These are phyloP conservation scores for Yasuhikotakia modesta DNA, from an alignment of 2,797 vertebrate genomes.

Conservation along the genomic window DNA sequence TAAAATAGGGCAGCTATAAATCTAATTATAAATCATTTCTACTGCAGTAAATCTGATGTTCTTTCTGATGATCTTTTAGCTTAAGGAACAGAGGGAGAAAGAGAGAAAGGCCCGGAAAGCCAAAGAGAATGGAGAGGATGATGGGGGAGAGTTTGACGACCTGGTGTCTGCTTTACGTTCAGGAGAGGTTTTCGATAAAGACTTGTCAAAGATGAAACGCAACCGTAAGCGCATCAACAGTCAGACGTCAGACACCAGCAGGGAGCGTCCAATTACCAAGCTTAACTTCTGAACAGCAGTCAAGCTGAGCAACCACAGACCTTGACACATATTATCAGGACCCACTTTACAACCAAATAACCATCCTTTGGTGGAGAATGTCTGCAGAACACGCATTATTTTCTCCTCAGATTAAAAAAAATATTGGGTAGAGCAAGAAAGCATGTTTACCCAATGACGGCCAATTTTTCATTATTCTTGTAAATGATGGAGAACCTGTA, in stretches of 20 bases:
- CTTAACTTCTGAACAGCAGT: conserved; percentile 91
- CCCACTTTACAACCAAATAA: conserved; percentile 33
- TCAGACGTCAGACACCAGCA: conserved; percentile 84
- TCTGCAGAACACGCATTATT: conserved; percentile 20
- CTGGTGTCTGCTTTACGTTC: conserved; percentile 95
- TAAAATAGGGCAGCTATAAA: no score
- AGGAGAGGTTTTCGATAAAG: conserved; percentile 98
- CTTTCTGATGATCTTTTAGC: conserved; percentile 71
- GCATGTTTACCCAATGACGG: conserved; percentile 2
- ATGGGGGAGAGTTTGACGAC: conserved; percentile 94
- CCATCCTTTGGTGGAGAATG: conserved; percentile 40
- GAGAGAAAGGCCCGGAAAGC: conserved; percentile 91
- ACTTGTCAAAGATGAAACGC: conserved; percentile 97
- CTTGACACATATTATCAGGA: conserved; percentile 2
- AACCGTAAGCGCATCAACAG: conserved; percentile 94
- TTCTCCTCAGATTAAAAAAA: no score
- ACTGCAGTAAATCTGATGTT: no score
- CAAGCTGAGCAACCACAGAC: neutral
- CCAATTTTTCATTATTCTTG: neutral
- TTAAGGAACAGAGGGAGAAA: conserved; percentile 94
- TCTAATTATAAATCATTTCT: no score
- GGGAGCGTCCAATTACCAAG: conserved; percentile 93
- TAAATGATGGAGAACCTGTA: conserved; percentile 12
- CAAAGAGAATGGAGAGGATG: conserved; percentile 91
- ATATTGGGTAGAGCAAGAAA: neutral